Base-by-base conservation (phyloP, 2,797 vertebrate species). In the Rhinatrema bivittatum region DNA sequence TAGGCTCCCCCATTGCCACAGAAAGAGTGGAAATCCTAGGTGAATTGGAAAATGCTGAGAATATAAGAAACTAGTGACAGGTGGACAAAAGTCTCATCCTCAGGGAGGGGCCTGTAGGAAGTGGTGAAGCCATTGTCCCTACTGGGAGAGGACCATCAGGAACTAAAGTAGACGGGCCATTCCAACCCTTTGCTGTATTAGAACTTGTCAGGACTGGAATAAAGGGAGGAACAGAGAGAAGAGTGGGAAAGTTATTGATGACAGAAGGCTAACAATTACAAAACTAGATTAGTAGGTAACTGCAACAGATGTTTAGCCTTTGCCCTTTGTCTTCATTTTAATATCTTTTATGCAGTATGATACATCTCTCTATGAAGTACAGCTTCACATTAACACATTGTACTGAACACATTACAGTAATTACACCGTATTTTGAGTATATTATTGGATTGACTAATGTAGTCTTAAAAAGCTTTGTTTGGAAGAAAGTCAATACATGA, bases 391-490 rank as follows among this genome's bases (percentile, higher is more conserved):
- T 72, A 68, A 62, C 49, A 59, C 49, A 47, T 62, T 39, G 40
- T 64, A 52, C 31, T 29, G 60, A 60, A 56, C 59, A 68, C 62
- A 61, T 68, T 64, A 68, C 62, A 61, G 68, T 64, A 77, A 82
- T 82, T 82, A 79, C 65, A 53, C 68, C 51, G 43, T 45, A 32
- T 82, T 76, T 80, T 69, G 75, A 74, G 74, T 81, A 84, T 81
- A 75, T 77, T 77, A 79, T 70, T 29, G 35, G 51, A 63, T 65
- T 74, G 67, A 72, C 70, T 74, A 77, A 84, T 69, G 74, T 69
- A 77, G 67, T 78, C 70, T 79, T 78, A 63, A 81, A 74, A 71
- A 66, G 65, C 68, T 78, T 78, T 76, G 65, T 82, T 71, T 79
- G 70, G 74, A 53, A 67, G 68, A 46, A 65, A 74, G 71, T 84